Evolutionary conservation across 1,140 invertebrate species (phyloP).

Genomic region (Rhyzopertha dominica): DNA sequence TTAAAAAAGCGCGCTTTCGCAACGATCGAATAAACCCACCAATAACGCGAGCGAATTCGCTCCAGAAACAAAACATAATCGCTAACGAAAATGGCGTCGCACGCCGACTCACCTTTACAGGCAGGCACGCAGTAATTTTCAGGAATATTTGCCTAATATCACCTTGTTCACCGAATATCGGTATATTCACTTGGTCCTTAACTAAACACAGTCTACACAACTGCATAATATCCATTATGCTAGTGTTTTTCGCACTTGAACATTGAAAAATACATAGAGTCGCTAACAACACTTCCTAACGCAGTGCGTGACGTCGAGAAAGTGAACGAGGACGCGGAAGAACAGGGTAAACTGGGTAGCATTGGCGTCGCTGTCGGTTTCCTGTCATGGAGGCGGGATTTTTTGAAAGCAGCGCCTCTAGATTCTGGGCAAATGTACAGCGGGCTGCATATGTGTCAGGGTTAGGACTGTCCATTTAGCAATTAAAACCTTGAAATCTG

Average conservation of each 20-base stretch:
- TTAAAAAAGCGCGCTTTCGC: conserved; percentile 7
- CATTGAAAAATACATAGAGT: conserved; percentile 1
- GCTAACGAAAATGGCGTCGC: conserved; percentile 45
- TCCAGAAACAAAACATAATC: conserved; percentile 3
- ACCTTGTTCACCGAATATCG: conserved; percentile 54
- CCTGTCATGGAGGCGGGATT: too few relatives aligned
- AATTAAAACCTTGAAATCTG: too few relatives aligned
- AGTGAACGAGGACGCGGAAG: not conserved
- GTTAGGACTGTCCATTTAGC: too few relatives aligned
- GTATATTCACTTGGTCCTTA: conserved; percentile 53
- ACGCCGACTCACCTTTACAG: conserved; percentile 55
- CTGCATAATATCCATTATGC: conserved; percentile 49
- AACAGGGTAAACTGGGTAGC: too few relatives aligned
- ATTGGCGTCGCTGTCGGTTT: too few relatives aligned
- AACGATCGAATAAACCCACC: conserved; percentile 1
- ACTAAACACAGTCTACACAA: conserved; percentile 57
- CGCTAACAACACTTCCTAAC: not conserved
- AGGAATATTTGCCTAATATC: conserved; percentile 53
- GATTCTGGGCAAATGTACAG: too few relatives aligned
- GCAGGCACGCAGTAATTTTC: conserved; percentile 55
- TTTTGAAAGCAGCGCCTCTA: too few relatives aligned
- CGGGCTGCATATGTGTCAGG: too few relatives aligned
- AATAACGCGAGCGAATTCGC: not conserved
- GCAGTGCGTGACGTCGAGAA: not conserved
- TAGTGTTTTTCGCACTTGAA: conserved; percentile 43